Percentiles rank a stretch among this genome's conserved stretches.
Evolutionary conservation across 2,113 vertebrate species (phyloP).

Genomic region (Phrynocephalus versicolor): DNA sequence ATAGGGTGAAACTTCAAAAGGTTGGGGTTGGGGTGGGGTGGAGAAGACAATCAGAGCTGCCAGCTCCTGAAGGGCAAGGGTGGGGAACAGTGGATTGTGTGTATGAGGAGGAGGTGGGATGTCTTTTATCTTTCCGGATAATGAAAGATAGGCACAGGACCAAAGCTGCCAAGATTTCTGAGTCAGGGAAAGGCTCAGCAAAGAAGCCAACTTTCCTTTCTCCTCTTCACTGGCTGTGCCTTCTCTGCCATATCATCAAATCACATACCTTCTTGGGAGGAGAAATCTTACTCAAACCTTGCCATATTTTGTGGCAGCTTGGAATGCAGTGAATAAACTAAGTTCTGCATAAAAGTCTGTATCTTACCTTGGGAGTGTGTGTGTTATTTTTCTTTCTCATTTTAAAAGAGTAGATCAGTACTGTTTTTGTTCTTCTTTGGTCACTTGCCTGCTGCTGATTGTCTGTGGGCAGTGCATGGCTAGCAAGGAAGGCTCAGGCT

Average conservation of each 20-base stretch:
- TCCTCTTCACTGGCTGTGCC: background rate
- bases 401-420: conserved; percentile 3
- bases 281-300: conserved; percentile 4
- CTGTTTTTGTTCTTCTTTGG: background rate
- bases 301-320: background rate
- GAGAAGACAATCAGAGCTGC: conserved; percentile 40
- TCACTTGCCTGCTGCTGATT: background rate
- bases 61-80: conserved; percentile 66
- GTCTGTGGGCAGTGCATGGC: background rate
- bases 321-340: conserved; percentile 5
- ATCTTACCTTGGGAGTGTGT: background rate
- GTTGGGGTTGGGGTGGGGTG: conserved; percentile 23
- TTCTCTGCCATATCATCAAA: background rate
- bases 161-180: conserved; percentile 56
- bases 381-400: background rate
- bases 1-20: conserved; percentile 74
- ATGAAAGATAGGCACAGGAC: conserved; percentile 68
- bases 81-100: conserved; percentile 40
- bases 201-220: conserved; percentile 39
- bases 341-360: background rate
- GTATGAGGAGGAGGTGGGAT: background rate
- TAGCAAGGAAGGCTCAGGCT: background rate
- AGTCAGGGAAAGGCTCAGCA: conserved; percentile 44
- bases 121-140: conserved; percentile 76
- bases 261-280: background rate